A percentile compares a stretch with the other conserved stretches of the same genome.
phyloP scores from a whole-genome alignment of 2,797 vertebrate genomes.

The Capromys pilorides region DNA sequence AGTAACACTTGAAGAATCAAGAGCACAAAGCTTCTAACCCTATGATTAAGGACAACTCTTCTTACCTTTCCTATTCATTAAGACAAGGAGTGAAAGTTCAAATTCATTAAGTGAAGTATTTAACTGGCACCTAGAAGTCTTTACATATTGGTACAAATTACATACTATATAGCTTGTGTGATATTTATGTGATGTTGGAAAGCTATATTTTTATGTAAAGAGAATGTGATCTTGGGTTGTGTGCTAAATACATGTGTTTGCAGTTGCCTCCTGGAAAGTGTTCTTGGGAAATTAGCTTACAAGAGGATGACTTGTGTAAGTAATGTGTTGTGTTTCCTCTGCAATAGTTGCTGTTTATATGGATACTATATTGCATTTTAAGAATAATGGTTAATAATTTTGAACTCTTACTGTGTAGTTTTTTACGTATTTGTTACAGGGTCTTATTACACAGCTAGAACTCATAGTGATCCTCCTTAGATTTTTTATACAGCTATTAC shows the following conservation, averaged over 20 bases:
- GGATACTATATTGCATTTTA: constrained; percentile 19
- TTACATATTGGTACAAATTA: constrained; percentile 38
- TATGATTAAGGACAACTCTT: background rate
- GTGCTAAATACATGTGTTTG: constrained; percentile 27
- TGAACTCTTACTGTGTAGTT: background rate
- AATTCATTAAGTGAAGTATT: background rate
- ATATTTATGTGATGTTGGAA: background rate
- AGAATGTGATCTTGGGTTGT: constrained; percentile 20
- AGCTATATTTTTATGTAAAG: constrained; percentile 30
- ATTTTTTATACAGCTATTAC: background rate
- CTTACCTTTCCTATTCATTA: background rate
- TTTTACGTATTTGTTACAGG: background rate
- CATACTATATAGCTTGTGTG: background rate
- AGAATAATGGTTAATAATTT: constrained; percentile 34
- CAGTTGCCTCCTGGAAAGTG: constrained; percentile 35
- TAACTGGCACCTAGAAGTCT: background rate
- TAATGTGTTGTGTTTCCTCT: background rate
- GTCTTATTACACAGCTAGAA: too few species aligned
- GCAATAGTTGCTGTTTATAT: constrained; percentile 1
- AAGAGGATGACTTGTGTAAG: background rate
- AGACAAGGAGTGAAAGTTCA: constrained; percentile 21
- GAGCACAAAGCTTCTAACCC: background rate
- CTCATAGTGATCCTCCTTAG: too few species aligned
- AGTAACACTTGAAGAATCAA: background rate
- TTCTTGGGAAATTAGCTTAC: constrained; percentile 1